Base-by-base conservation (phyloP, 2,797 vertebrate genomes). In the Macropodus opercularis region DNA sequence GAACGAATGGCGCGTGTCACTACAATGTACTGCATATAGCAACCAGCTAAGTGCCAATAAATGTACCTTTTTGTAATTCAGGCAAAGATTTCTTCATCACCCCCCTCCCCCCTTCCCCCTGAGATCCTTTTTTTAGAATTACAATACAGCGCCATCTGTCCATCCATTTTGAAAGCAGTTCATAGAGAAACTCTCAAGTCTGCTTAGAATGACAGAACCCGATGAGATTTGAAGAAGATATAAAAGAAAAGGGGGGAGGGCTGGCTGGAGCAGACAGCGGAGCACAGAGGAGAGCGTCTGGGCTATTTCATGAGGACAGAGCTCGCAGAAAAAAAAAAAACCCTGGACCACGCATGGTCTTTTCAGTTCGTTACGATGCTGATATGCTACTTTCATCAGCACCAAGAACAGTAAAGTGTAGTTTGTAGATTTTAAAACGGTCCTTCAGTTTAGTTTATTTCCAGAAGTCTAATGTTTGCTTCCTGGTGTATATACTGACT, bases 21-120 rank as follows among this genome's bases (percentile, higher is more conserved):
- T 44, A 41, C 69, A 72, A 36, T 68, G 68, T 75, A 51, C 29
- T 4, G 31, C 55, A 50, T 79, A 75, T 64, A 79, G 75, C 61
- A 72, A 70, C 63, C 49, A 47, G 64, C 49, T 68, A 83, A 86
- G 85, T 75, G 71, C 69, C 76, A 65, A 72, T 82, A 83, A 88
- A 88, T 73, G 64, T 76, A 62, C 61, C 59, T 70, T 73, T 77
- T 73, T 71, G 72, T 65, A 74, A 85, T 81, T 79, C 72, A 59
- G 52, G 41, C 50, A 2, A 41, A 70, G 51, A 64, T 66, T 74
- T 78, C 66, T 77, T 70, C 71, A 81, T 75, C 75, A 78, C 54
- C 77, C 74, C 72, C 85, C 86, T 88, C 75, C 72, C 63, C 64
- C 36, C n/a, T n/a, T n/a, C n/a, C n/a, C n/a, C n/a, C n/a, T 46